phyloP scores from a whole-genome alignment of 53 echinoderm and acorn worm genomes.

The Mesocentrotus franciscanus region DNA sequence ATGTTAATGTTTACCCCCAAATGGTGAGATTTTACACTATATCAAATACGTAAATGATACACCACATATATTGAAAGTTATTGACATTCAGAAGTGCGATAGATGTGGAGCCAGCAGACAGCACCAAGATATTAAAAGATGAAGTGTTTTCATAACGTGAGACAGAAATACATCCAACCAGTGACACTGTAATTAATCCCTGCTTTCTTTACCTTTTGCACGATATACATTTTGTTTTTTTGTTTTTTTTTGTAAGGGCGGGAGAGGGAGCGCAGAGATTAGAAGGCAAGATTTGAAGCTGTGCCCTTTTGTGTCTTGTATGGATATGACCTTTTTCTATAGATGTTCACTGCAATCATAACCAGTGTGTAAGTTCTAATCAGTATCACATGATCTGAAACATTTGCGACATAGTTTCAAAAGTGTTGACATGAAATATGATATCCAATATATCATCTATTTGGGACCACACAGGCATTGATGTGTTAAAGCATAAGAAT shows the following conservation, averaged over 20 bases:
- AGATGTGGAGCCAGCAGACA: neutral
- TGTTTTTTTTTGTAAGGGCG: neutral
- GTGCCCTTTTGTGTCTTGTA: neutral
- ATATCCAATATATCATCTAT: no score
- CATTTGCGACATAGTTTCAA: no score
- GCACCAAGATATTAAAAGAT: neutral
- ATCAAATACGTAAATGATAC: neutral
- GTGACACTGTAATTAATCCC: neutral
- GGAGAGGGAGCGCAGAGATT: neutral
- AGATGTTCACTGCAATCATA: neutral
- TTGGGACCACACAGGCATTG: no score
- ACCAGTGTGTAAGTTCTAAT: neutral
- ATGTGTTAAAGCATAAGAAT: no score
- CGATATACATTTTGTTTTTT: neutral
- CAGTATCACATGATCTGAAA: no score
- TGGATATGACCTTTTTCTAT: neutral
- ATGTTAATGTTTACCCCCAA: neutral
- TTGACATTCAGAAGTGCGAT: neutral
- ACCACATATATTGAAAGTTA: neutral
- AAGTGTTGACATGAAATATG: no score
- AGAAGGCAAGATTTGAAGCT: neutral
- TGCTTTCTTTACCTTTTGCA: neutral
- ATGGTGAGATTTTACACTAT: no score
- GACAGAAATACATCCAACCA: neutral
- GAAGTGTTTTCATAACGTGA: neutral